phyloP scores from a whole-genome alignment of 2,113 vertebrate genomes.

The Paracanthobrama guichenoti region DNA sequence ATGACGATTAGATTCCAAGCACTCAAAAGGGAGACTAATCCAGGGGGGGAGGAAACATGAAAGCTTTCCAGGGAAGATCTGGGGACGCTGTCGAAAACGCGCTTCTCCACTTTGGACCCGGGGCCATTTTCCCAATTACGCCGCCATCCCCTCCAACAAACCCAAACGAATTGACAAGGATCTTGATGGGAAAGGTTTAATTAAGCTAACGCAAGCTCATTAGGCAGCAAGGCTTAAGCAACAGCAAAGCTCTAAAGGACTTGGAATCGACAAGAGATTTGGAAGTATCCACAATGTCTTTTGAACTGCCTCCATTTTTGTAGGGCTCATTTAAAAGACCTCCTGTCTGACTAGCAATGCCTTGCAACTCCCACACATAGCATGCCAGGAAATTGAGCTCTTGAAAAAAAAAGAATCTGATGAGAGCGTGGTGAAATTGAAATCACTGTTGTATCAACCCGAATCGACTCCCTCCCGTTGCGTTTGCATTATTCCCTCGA shows the following conservation, averaged over 20 bases:
- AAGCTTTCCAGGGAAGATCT: conserved; percentile 6
- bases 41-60: background rate
- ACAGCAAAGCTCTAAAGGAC: conserved; percentile 40
- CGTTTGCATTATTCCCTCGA: background rate
- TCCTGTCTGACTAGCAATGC: conserved; percentile 12
- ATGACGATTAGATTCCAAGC: conserved; percentile 48
- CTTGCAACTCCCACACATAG: conserved; percentile 19
- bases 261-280: conserved; percentile 19
- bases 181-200: conserved; percentile 48
- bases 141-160: conserved; percentile 28
- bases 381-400: conserved; percentile 19
- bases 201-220: conserved; percentile 57
- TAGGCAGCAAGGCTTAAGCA: conserved; percentile 54
- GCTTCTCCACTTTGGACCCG: background rate
- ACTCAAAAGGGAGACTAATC: conserved; percentile 1
- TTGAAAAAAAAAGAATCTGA: conserved; percentile 16
- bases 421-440: conserved; percentile 11
- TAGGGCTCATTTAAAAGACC: conserved; percentile 21
- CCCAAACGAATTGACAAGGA: conserved; percentile 11
- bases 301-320: conserved; percentile 24
- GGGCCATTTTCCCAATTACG: conserved; percentile 27
- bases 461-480: conserved; percentile 5
- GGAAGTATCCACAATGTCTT: conserved; percentile 20
- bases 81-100: background rate
- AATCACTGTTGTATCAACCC: conserved; percentile 20